phyloP scores from a whole-genome alignment of 1,140 invertebrate species.

The Zelostemma sp. region DNA sequence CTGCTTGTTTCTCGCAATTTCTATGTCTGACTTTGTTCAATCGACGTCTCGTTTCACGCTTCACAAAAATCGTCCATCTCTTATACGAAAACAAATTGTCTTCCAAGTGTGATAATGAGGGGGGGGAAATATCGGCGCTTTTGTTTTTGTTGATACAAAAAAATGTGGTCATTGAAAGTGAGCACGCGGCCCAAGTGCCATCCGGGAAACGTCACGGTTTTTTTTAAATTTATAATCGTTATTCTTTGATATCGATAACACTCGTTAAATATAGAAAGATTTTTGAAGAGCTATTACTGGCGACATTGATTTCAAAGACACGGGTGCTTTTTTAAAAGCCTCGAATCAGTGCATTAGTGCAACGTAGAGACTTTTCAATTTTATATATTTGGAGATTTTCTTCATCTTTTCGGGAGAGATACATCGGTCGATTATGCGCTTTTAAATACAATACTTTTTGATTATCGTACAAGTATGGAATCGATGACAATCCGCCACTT shows the following conservation, averaged over 20 bases:
- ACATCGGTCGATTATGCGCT: conserved; percentile 44
- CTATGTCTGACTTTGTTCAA: conserved; percentile 44
- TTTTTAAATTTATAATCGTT: conserved; percentile 44
- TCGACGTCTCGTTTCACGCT: conserved; percentile 9
- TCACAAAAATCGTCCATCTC: conserved; percentile 6
- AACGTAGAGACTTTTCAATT: conserved; percentile 22
- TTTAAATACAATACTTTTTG: conserved; percentile 40
- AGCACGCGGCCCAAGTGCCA: conserved; percentile 48
- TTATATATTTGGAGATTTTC: conserved; percentile 18
- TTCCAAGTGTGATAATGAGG: not conserved
- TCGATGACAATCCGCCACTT: conserved; percentile 15
- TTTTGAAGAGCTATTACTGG: conserved; percentile 50
- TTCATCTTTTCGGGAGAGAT: conserved; percentile 35
- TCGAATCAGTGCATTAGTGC: conserved; percentile 44
- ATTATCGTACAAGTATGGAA: conserved; percentile 42
- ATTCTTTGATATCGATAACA: conserved; percentile 51
- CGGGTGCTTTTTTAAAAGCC: conserved; percentile 44
- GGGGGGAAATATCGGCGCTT: not conserved
- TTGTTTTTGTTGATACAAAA: conserved; percentile 7
- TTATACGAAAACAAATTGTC: not conserved
- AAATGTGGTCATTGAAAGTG: conserved; percentile 26
- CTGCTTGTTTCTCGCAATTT: conserved; percentile 5
- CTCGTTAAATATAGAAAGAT: conserved; percentile 52
- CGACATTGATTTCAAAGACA: conserved; percentile 48
- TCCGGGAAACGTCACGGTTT: conserved; percentile 41